phyloP scores from a whole-genome alignment of 2,113 vertebrate genomes.

The Datnioides undecimradiatus region DNA sequence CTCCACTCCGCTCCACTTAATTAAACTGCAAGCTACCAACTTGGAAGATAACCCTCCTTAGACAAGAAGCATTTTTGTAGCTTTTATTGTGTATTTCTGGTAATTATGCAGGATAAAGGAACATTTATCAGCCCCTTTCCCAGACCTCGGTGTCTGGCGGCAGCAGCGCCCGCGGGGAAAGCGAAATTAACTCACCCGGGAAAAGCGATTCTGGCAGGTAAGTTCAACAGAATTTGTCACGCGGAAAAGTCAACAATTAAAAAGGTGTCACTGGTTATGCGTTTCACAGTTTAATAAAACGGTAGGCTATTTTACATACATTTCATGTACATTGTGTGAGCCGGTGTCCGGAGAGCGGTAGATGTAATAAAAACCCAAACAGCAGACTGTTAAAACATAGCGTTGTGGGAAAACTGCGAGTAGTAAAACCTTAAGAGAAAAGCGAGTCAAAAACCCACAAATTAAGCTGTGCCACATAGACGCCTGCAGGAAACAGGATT shows the following conservation, averaged over 20 bases:
- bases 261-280: not conserved
- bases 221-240: slow-evolving; percentile 42
- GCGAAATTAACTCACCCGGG: slow-evolving; percentile 90
- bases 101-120: slow-evolving; percentile 69
- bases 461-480: not conserved
- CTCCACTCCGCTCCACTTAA: slow-evolving; percentile 2
- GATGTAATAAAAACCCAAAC: not conserved
- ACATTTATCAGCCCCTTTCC: slow-evolving; percentile 55
- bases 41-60: not conserved
- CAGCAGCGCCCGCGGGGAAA: slow-evolving; percentile 84
- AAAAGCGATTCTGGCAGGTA: slow-evolving; percentile 91
- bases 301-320: no score
- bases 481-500: not conserved
- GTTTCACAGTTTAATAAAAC: not conserved
- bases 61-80: not conserved
- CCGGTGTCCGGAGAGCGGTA: not conserved
- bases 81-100: not conserved
- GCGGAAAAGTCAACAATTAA: not conserved
- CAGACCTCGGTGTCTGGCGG: slow-evolving; percentile 80
- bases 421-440: not conserved
- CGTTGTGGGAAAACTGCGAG: not conserved
- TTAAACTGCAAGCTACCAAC: not conserved
- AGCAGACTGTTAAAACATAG: not conserved
- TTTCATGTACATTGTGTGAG: not conserved
- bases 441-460: not conserved